Evolutionary conservation across 2,888 invertebrate genomes (phyloP).

Genomic region (Melanargia galathea): DNA sequence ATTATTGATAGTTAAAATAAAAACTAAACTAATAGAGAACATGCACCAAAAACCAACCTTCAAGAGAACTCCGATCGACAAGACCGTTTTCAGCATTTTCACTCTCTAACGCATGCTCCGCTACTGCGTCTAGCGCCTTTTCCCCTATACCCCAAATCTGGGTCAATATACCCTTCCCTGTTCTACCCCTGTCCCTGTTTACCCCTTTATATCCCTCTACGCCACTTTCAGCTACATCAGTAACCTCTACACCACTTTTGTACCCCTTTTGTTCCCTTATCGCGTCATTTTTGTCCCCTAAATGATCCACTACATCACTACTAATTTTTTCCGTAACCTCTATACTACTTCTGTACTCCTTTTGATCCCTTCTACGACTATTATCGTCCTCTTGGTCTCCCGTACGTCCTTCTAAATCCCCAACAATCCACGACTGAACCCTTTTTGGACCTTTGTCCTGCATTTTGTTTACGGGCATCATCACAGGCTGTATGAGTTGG

Average conservation of each 20-base stretch:
- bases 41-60: slow-evolving; percentile 52
- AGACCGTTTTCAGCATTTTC: slow-evolving; percentile 67
- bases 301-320: not conserved
- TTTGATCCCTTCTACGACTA: not conserved
- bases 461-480: slow-evolving; percentile 54
- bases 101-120: slow-evolving; percentile 64
- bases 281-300: not conserved
- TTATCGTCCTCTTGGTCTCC: not conserved
- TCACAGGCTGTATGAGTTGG: slow-evolving; percentile 65
- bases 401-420: slow-evolving; percentile 35
- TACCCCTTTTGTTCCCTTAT: not conserved
- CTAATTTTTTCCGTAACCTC: not conserved
- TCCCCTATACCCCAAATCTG: slow-evolving; percentile 65
- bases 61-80: slow-evolving; percentile 62
- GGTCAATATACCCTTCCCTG: slow-evolving; percentile 53
- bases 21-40: slow-evolving; percentile 1
- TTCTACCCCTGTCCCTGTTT: slow-evolving; percentile 34
- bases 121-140: slow-evolving; percentile 62
- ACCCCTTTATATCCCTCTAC: not conserved
- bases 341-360: not conserved
- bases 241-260: not conserved
- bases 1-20: too few species aligned
- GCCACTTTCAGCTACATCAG: not conserved
- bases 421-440: slow-evolving; percentile 68
- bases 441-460: slow-evolving; percentile 67